phyloP scores from a whole-genome alignment of 2,113 vertebrate species.

The Sinocyclocheilus anshuiensis region DNA sequence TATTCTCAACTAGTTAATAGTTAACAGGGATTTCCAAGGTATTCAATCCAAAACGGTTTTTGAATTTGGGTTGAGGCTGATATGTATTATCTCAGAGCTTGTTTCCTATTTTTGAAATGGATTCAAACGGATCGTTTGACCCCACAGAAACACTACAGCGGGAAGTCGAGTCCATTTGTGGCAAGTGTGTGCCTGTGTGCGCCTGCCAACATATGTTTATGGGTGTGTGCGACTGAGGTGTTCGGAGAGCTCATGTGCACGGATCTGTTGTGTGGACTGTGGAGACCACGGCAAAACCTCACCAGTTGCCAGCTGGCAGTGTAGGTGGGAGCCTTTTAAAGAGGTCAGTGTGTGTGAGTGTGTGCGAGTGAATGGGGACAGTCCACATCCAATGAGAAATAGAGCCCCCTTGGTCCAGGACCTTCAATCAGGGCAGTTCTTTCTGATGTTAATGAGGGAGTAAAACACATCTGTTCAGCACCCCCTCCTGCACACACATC shows the following conservation, averaged over 20 bases:
- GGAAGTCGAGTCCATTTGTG: conserved; percentile 8
- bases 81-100: neutral
- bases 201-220: conserved; percentile 8
- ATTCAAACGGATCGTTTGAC: neutral
- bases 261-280: conserved; percentile 86
- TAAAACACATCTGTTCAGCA: conserved; percentile 91
- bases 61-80: neutral
- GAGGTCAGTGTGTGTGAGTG: conserved; percentile 78
- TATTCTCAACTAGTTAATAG: conserved; percentile 24
- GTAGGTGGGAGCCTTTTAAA: conserved; percentile 73
- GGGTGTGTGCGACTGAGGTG: conserved; percentile 31
- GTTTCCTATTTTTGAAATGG: neutral
- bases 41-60: neutral
- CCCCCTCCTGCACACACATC: conserved; percentile 67
- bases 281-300: conserved; percentile 85
- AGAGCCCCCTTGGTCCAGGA: conserved; percentile 84
- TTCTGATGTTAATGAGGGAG: conserved; percentile 94
- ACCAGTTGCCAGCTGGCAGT: conserved; percentile 88
- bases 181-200: neutral
- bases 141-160: neutral
- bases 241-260: conserved; percentile 46
- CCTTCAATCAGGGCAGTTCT: conserved; percentile 84
- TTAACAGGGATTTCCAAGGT: conserved; percentile 13
- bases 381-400: conserved; percentile 89
- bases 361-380: conserved; percentile 66